Percentiles rank a stretch among this genome's conserved stretches.
Evolutionary conservation across 2,797 vertebrate genomes (phyloP).

Genomic region (Hafferia zeledoni): DNA sequence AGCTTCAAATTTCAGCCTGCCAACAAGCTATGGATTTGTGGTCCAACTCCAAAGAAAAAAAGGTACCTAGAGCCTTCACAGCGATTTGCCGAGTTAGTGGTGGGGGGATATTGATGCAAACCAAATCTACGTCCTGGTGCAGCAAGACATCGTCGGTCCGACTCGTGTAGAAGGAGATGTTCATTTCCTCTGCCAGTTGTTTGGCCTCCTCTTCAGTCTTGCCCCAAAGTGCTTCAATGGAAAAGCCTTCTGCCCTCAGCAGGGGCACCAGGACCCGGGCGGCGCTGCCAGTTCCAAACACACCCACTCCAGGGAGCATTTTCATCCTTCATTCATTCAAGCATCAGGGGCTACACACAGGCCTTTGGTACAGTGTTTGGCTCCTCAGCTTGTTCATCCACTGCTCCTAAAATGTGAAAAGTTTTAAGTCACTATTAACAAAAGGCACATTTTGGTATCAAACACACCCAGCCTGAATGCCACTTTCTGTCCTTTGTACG

Average conservation of each 20-base stretch:
- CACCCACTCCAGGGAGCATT: conserved; percentile 95
- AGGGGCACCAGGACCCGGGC: conserved; percentile 91
- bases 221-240: conserved; percentile 93
- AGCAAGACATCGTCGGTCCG: conserved; percentile 92
- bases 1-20: not conserved
- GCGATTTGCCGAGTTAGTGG: conserved; percentile 94
- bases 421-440: not conserved
- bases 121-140: conserved; percentile 94
- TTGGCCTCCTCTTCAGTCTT: conserved; percentile 92
- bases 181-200: conserved; percentile 88
- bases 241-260: conserved; percentile 93
- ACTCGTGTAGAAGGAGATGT: conserved; percentile 93
- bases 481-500: accelerated
- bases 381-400: conserved; percentile 13
- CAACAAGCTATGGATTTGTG: accelerated
- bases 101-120: conserved; percentile 96
- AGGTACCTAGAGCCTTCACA: conserved; percentile 93
- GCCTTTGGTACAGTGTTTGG: not conserved
- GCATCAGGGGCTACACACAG: not conserved
- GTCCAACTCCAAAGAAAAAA: not conserved
- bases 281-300: conserved; percentile 94
- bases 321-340: conserved; percentile 68
- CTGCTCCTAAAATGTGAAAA: conserved; percentile 49
- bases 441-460: not conserved
- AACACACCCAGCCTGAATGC: not conserved